Evolutionary conservation across 2,888 invertebrate species (phyloP).

Genomic region (Sycophila texana): DNA sequence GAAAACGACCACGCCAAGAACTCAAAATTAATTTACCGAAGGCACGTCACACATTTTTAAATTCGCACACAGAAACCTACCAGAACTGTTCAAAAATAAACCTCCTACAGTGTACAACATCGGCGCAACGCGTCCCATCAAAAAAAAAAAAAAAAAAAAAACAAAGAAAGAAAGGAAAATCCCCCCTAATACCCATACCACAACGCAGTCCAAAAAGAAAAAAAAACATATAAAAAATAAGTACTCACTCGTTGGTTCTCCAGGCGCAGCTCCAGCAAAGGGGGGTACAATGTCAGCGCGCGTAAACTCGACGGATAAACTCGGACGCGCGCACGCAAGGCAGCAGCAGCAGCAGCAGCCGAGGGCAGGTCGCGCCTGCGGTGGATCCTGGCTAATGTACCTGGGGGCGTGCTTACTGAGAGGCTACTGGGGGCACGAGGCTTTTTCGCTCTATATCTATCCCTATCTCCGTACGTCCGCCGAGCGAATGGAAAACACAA

Average conservation of each 20-base stretch:
- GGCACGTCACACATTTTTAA: no score
- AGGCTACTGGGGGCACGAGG: background rate
- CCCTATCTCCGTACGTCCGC: conserved; percentile 6
- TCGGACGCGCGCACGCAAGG: background rate
- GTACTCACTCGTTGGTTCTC: conserved; percentile 8
- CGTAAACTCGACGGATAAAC: background rate
- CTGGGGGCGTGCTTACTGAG: background rate
- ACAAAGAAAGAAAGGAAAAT: no score
- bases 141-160: no score
- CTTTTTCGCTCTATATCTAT: background rate
- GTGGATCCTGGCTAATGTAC: background rate
- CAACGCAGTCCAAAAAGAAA: background rate
- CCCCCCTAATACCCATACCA: no score
- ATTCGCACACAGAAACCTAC: no score
- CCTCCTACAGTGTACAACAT: no score
- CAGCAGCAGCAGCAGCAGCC: background rate
- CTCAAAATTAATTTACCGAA: no score
- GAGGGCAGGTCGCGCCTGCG: background rate
- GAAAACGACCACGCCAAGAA: no score
- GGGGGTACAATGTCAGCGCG: background rate
- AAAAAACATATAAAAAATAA: background rate
- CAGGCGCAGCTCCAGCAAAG: background rate
- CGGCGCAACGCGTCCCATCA: no score
- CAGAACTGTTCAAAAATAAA: no score
- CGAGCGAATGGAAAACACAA: conserved; percentile 48